Conservation (phyloP, 1,140 invertebrate genomes). For the Aethina tumida region DNA sequence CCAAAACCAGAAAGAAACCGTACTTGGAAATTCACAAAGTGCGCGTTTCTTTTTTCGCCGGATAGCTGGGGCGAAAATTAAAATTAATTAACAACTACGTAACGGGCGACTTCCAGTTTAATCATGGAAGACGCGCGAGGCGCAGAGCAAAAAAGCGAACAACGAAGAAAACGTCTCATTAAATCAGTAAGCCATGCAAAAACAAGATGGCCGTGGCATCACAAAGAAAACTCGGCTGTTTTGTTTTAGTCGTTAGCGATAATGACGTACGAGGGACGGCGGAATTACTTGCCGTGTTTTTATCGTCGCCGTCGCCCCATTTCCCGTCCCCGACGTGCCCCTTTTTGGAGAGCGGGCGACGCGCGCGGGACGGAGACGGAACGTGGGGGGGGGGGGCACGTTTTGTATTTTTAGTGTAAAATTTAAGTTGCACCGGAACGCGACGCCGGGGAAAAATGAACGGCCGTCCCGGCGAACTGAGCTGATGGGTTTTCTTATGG, state of each 20-base stretch:
- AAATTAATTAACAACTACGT: too few species aligned
- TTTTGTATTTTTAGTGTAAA: constrained; percentile 22
- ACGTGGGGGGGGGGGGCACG: neutral
- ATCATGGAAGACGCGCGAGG: too few species aligned
- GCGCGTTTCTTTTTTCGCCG: too few species aligned
- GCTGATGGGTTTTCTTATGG: too few species aligned
- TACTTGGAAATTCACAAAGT: too few species aligned
- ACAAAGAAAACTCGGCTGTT: constrained; percentile 24
- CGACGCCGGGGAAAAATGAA: constrained; percentile 24
- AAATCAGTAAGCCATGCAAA: constrained; percentile 19
- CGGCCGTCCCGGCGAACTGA: too few species aligned
- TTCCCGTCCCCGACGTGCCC: constrained; percentile 1
- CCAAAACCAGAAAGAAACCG: too few species aligned
- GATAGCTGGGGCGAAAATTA: too few species aligned
- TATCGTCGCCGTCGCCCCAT: constrained; percentile 3
- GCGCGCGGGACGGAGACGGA: neutral
- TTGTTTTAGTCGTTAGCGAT: constrained; percentile 27
- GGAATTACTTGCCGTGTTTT: too few species aligned
- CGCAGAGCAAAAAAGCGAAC: too few species aligned
- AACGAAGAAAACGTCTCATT: constrained; percentile 16
- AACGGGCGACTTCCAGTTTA: too few species aligned
- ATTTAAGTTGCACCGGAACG: constrained; percentile 25
- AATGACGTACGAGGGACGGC: constrained; percentile 9
- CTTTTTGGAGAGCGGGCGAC: neutral
- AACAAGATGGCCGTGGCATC: constrained; percentile 25